These are phyloP conservation scores for Microctonus aethiopoides DNA, from an alignment of 2,888 invertebrate genomes.

Conservation along the genomic window DNA sequence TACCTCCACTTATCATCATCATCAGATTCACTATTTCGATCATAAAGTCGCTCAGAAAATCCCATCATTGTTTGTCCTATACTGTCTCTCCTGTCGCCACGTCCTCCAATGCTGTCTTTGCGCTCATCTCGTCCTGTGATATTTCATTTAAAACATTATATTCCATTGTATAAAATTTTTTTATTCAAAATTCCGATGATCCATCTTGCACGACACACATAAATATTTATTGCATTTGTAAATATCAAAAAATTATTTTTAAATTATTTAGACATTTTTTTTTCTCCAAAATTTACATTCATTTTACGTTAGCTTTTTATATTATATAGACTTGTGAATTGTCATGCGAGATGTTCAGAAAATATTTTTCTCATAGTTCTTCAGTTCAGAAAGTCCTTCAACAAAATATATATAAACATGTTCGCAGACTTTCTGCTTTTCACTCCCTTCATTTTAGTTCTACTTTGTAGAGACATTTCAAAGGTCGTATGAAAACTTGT, in stretches of 20 bases:
- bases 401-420: not conserved
- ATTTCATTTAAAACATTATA: conserved; percentile 39
- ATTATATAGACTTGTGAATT: not conserved
- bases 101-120: conserved; percentile 68
- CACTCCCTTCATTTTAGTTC: not conserved
- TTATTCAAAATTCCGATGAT: not conserved
- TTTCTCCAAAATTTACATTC: not conserved
- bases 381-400: not conserved
- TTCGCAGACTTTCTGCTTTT: not conserved
- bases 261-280: not conserved
- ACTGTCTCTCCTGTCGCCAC: conserved; percentile 71
- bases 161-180: conserved; percentile 8
- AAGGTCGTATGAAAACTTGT: not conserved
- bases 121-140: conserved; percentile 68
- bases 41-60: conserved; percentile 69
- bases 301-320: not conserved
- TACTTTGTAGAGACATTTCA: not conserved
- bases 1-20: conserved; percentile 68
- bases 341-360: not conserved
- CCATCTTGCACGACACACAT: not conserved
- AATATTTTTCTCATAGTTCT: conserved; percentile 8
- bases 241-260: not conserved
- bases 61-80: conserved; percentile 66
- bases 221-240: conserved; percentile 24
- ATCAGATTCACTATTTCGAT: conserved; percentile 72